Percentiles rank a stretch among this genome's conserved stretches.
These are phyloP conservation scores for Triplophysa tibetana DNA, from an alignment of 2,113 vertebrate species.

Conservation along the genomic window DNA sequence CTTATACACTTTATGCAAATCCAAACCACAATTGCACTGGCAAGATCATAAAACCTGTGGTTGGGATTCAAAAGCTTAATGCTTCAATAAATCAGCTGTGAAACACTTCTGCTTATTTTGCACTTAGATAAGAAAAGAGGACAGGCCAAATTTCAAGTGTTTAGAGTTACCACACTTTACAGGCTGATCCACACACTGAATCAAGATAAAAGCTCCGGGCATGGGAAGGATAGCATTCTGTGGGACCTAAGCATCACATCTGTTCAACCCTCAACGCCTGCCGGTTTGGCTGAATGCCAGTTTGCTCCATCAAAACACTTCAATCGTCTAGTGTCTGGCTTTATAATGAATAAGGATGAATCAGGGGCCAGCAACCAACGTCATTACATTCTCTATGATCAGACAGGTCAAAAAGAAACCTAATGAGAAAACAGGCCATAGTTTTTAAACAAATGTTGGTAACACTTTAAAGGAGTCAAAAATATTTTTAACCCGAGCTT, in stretches of 20 bases:
- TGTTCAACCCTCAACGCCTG: slow-evolving; percentile 21
- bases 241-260: background rate
- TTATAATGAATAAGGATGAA: slow-evolving; percentile 1
- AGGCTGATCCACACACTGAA: slow-evolving; percentile 21
- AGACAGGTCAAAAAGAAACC: slow-evolving; percentile 21
- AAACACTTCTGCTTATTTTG: slow-evolving; percentile 28
- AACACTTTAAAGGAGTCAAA: background rate
- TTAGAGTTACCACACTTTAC: slow-evolving; percentile 4
- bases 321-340: background rate
- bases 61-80: slow-evolving; percentile 28
- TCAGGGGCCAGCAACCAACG: slow-evolving; percentile 2
- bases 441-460: slow-evolving; percentile 8
- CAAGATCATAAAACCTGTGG: slow-evolving; percentile 13
- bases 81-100: slow-evolving; percentile 32
- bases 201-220: slow-evolving; percentile 8
- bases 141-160: slow-evolving; percentile 17
- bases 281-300: slow-evolving; percentile 29
- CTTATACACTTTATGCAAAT: background rate
- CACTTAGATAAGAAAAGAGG: background rate
- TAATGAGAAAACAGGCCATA: slow-evolving; percentile 11
- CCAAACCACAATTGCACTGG: slow-evolving; percentile 26
- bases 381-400: slow-evolving; percentile 22
- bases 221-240: slow-evolving; percentile 21
- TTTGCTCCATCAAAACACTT: slow-evolving; percentile 23
- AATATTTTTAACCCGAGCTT: too few species aligned